These are phyloP conservation scores for Apis florea DNA, from an alignment of 1,140 invertebrate species.

Conservation along the genomic window DNA sequence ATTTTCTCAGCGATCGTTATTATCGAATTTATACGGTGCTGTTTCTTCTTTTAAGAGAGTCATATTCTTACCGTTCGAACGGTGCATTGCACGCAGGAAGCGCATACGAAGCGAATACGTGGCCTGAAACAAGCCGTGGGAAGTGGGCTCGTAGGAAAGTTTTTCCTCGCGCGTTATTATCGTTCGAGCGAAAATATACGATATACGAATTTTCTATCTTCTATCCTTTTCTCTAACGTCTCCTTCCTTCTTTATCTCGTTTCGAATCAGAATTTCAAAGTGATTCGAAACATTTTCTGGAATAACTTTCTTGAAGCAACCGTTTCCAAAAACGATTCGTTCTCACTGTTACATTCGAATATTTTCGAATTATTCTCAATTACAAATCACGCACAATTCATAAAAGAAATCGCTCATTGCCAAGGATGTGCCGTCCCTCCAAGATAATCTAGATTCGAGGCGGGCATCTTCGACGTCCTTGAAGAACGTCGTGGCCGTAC, in stretches of 20 bases:
- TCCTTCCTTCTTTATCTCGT: too few relatives aligned
- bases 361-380: too few relatives aligned
- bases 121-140: conserved; percentile 57
- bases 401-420: conserved; percentile 10
- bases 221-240: too few relatives aligned
- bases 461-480: conserved; percentile 50
- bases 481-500: conserved; percentile 27
- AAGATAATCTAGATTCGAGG: background rate
- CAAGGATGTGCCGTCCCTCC: conserved; percentile 20
- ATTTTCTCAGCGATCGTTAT: background rate
- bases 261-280: too few relatives aligned
- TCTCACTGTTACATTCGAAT: too few relatives aligned
- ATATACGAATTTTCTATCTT: too few relatives aligned
- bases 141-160: conserved; percentile 64
- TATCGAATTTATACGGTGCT: background rate
- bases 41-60: conserved; percentile 29
- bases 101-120: conserved; percentile 39
- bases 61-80: conserved; percentile 31
- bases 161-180: conserved; percentile 37
- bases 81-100: conserved; percentile 50
- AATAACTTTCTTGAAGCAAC: too few relatives aligned
- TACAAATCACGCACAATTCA: too few relatives aligned
- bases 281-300: too few relatives aligned
- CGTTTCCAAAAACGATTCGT: too few relatives aligned
- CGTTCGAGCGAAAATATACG: too few relatives aligned